Evolutionary conservation across 2,113 vertebrate species (phyloP), one percentile per base, ranked within the genome.

Genomic region (Tautogolabrus adspersus): DNA sequence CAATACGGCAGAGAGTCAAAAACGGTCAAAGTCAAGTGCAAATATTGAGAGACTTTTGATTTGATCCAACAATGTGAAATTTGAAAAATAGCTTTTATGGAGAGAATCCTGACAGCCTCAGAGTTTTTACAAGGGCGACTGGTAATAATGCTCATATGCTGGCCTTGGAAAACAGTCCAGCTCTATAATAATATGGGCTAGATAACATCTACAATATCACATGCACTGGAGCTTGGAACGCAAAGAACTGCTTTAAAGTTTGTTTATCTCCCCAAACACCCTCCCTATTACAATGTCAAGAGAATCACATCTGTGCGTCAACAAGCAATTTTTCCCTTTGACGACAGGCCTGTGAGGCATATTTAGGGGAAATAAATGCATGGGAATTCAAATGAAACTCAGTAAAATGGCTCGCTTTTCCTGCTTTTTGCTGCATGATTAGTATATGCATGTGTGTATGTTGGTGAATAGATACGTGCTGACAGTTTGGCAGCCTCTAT

Each of bases 401-500:
- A 1, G 54, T 52, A 13, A 83, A 37, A 38, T 30, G 49, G 57
- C 52, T 1, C 30, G 52, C 46, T 66, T 59, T 22, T 21, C 21
- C 66, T 55, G 58, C 77, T 74, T 56, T 68, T 62, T 72, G 47
- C 76, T 26, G 77, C 68, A 81, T 83, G 62, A 71, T 66, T 82
- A 85, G 47, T 77, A 68, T 64, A 76, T 64, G 81, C 73, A 81
- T 74, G 72, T 71, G 67, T 60, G 72, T 75, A 61, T 52, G 68
- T 80, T 81, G 72, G 38, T 83, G 85, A 85, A 80, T 61, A 86
- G 86, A 90, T 90, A 66, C 67, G 79, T 13, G 66, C 83, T 87
- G 86, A 89, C 89, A 92, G 86, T 60, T 75, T 85, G 85, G 87
- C 75, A 83, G 84, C 84, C 75, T 86, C 79, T 78, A 78, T 90